Evolutionary conservation across 2,113 vertebrate species (phyloP), one percentile per base, ranked within the genome.

Genomic region (Leptobrachium leishanense): DNA sequence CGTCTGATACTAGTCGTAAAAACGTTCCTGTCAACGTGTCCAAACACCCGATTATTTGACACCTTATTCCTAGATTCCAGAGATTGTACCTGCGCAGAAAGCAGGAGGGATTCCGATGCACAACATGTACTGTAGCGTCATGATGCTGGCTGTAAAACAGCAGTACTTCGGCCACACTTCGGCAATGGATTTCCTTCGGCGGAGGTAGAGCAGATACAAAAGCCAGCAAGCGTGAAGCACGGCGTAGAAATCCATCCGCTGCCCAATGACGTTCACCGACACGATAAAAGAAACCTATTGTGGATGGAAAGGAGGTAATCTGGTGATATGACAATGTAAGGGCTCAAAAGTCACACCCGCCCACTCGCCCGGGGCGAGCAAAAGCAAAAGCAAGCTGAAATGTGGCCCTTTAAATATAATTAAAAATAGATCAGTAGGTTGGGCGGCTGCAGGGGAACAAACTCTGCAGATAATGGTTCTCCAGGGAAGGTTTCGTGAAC

Each of bases 81-180:
- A 8, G 46, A 50, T 4, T 12, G 75, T 87, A 93, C 91, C 92
- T 81, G 84, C 83, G 83, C 91, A 93, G 79, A 92, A 69, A 31
- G 90, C 89, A 7, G 93, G 91, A 59, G 91, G 91, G 64, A 92
- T 85, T n/a, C 93, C 88, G 2, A 92, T 89, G 79, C 92, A 90
- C 40, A 94, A 89, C 42, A 93, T 78, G 72, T 92, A 89, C 88
- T 94, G 93, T 67, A 93, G 85, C 57, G 89, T 87, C 83, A 88
- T 83, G 3, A 92, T 85, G 13, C 89, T 82, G n/a, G 93, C 75
- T 2, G 92, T 94, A 68, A 95, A 95, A 81, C 88, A 91, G 80
- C 91, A 92, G 80, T 92, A 90, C 83, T 88, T 88, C 53, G 89
- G 90, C 95, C 92, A 95, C 59, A 91, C 84, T 82, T 95, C 90